phyloP scores from a whole-genome alignment of 2,888 invertebrate species.

The Phengaris alcon region DNA sequence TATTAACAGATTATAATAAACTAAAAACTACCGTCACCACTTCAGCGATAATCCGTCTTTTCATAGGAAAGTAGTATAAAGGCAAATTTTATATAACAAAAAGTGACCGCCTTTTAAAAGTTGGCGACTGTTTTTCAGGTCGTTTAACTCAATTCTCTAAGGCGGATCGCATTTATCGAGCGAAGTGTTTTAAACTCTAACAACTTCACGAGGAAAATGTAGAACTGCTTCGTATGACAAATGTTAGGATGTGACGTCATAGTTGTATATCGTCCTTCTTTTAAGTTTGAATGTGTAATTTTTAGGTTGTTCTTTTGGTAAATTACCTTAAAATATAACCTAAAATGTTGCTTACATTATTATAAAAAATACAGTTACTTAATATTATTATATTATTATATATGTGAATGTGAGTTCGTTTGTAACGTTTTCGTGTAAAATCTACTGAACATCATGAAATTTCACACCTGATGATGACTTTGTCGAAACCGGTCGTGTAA shows the following conservation, averaged over 20 bases:
- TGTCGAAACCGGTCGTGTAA: too few relatives aligned
- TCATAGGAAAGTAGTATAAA: constrained; percentile 4
- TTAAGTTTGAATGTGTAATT: background rate
- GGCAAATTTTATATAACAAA: constrained; percentile 4
- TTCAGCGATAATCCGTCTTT: background rate
- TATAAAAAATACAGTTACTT: too few relatives aligned
- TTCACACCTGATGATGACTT: too few relatives aligned
- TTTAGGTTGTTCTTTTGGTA: background rate
- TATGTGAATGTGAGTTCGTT: too few relatives aligned
- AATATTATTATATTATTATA: too few relatives aligned
- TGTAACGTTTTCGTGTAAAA: too few relatives aligned
- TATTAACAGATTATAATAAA: too few relatives aligned
- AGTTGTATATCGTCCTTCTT: background rate
- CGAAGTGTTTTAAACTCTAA: constrained; percentile 14
- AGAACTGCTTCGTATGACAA: constrained; percentile 6
- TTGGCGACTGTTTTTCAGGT: background rate
- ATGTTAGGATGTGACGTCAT: constrained; percentile 9
- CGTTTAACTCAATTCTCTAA: constrained; percentile 5
- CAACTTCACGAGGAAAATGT: background rate
- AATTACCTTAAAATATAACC: background rate
- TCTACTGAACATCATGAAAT: too few relatives aligned
- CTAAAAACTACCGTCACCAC: too few relatives aligned
- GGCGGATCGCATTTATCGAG: constrained; percentile 9
- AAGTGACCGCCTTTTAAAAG: constrained; percentile 12
- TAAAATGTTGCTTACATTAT: background rate